These are phyloP conservation scores for Stichopus horrens DNA, from an alignment of 53 echinoderm and acorn worm genomes.

Conservation along the genomic window DNA sequence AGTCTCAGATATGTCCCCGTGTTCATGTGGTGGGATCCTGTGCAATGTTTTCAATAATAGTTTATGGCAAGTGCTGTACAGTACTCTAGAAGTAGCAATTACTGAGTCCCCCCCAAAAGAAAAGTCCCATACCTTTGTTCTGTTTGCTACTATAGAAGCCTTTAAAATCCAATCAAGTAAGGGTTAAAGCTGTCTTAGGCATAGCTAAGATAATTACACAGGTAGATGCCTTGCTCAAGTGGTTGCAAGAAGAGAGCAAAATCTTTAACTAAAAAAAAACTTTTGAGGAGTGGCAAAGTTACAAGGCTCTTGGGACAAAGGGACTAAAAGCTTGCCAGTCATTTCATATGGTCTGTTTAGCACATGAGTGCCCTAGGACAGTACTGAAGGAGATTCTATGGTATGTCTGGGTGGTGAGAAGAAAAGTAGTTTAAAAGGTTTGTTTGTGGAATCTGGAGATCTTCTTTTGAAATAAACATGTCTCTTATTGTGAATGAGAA, in stretches of 20 bases:
- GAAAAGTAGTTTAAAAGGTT: not conserved
- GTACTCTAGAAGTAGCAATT: too few relatives aligned
- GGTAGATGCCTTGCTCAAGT: conserved; percentile 19
- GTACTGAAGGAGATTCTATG: not conserved
- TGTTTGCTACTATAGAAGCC: not conserved
- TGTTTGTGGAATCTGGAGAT: not conserved
- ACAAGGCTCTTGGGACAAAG: conserved; percentile 3
- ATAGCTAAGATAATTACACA: conserved; percentile 11
- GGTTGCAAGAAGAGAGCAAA: not conserved
- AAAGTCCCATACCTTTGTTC: not conserved
- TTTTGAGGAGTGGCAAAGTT: conserved; percentile 2
- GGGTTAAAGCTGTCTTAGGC: conserved; percentile 10
- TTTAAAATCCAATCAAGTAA: conserved; percentile 34
- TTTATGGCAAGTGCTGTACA: not conserved
- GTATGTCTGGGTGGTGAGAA: not conserved
- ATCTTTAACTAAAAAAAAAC: not conserved
- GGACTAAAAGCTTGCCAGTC: conserved; percentile 10
- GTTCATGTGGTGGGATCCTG: not conserved
- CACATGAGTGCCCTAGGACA: not conserved
- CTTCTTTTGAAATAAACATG: not conserved
- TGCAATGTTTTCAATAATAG: not conserved
- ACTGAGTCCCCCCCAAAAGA: not conserved
- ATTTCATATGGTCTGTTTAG: not conserved
- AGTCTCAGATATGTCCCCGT: not conserved
- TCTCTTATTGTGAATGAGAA: not conserved